Percentiles rank a stretch among this genome's conserved stretches.
phyloP scores from a whole-genome alignment of 1,140 invertebrate genomes.

The Drosophila obscura region DNA sequence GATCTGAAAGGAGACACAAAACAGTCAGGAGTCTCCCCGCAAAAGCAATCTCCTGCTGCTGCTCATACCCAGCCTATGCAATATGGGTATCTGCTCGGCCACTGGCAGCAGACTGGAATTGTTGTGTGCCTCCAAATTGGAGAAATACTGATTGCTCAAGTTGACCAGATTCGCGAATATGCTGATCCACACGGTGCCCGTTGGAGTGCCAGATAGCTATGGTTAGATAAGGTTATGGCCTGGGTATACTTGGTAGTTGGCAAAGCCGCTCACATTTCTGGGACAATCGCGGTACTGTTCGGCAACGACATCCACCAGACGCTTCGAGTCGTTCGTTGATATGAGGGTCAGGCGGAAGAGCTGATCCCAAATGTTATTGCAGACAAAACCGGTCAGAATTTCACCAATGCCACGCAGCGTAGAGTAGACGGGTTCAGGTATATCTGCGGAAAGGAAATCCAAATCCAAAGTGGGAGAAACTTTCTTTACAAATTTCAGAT shows the following conservation, averaged over 20 bases:
- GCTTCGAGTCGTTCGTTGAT: conserved; percentile 54
- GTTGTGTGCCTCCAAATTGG: conserved; percentile 65
- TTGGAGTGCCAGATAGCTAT: conserved; percentile 68
- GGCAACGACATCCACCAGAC: conserved; percentile 57
- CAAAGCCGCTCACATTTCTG: conserved; percentile 56
- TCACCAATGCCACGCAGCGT: conserved; percentile 89
- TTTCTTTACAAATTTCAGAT: background rate
- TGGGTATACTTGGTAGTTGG: background rate
- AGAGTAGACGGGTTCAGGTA: conserved; percentile 87
- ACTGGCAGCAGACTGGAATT: conserved; percentile 88
- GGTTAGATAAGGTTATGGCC: background rate
- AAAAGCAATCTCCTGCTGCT: background rate
- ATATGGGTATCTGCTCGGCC: conserved; percentile 91
- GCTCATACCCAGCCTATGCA: conserved; percentile 88
- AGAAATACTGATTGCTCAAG: conserved; percentile 76
- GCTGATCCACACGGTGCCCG: conserved; percentile 73
- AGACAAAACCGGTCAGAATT: conserved; percentile 89
- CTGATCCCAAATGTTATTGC: conserved; percentile 90
- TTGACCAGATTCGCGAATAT: conserved; percentile 77
- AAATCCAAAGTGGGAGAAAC: background rate
- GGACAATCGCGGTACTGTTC: conserved; percentile 66
- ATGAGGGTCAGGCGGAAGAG: conserved; percentile 85
- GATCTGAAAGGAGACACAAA: conserved; percentile 84
- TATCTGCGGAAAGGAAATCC: conserved; percentile 80
- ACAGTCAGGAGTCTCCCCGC: background rate